Evolutionary conservation across 2,888 invertebrate species (phyloP).

Genomic region (Cactoblastis cactorum): DNA sequence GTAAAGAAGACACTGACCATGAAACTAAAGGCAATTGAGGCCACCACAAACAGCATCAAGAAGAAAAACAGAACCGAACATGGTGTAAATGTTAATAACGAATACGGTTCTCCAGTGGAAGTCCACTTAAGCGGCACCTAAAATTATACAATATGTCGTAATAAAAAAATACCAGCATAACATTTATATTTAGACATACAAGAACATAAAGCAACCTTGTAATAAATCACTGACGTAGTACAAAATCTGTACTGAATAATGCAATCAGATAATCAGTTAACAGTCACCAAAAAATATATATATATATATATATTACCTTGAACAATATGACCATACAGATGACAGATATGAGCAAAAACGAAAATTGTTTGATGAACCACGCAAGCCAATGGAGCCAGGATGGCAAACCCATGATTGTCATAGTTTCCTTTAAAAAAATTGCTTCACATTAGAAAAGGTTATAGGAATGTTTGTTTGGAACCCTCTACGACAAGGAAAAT

Average conservation of each 20-base stretch:
- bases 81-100: conserved; percentile 85
- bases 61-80: conserved; percentile 85
- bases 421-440: conserved; percentile 85
- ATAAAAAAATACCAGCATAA: background rate
- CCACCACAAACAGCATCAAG: conserved; percentile 84
- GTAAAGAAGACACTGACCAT: conserved; percentile 89
- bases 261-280: background rate
- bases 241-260: background rate
- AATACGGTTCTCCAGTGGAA: conserved; percentile 56
- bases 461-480: no score
- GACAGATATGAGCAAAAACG: conserved; percentile 83
- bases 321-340: conserved; percentile 80
- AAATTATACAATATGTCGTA: conserved; percentile 22
- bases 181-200: background rate
- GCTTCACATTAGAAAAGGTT: no score
- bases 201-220: background rate
- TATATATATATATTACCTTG: conserved; percentile 63
- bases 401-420: conserved; percentile 94
- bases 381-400: conserved; percentile 92
- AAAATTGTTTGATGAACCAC: conserved; percentile 90
- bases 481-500: no score
- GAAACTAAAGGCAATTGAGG: conserved; percentile 87
- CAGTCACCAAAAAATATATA: no score
- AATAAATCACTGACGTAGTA: background rate
- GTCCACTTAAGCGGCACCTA: conserved; percentile 76